Evolutionary conservation across 2,797 vertebrate genomes (phyloP).

Genomic region (Amblyraja radiata): DNA sequence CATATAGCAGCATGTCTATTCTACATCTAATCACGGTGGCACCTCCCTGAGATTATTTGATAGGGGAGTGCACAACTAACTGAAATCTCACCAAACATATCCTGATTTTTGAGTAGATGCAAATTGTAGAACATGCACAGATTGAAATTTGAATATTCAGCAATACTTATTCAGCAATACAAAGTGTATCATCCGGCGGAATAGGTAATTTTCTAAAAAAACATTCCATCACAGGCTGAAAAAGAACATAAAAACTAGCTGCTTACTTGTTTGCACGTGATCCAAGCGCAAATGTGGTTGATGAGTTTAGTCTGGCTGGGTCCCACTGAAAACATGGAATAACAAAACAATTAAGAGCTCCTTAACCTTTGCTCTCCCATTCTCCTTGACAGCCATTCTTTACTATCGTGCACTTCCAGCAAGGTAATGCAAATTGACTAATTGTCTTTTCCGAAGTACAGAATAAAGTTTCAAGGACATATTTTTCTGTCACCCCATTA

Average conservation of each 20-base stretch:
- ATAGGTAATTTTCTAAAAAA: not conserved
- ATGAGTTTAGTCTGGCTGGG: slow-evolving; percentile 76
- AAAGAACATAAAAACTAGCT: not conserved
- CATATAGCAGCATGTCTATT: not conserved
- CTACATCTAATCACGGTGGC: not conserved
- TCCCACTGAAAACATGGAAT: slow-evolving; percentile 73
- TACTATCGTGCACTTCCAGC: not conserved
- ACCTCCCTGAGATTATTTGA: not conserved
- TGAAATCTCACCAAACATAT: not conserved
- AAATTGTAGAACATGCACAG: not conserved
- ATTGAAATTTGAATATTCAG: not conserved
- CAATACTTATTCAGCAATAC: not conserved
- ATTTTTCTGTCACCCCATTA: too few relatives aligned
- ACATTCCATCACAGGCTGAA: slow-evolving; percentile 9
- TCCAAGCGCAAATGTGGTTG: slow-evolving; percentile 85
- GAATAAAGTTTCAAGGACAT: not conserved
- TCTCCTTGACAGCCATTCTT: not conserved
- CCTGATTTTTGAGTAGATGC: not conserved
- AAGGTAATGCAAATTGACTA: not conserved
- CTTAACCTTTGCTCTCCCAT: too few relatives aligned
- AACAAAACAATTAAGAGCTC: not conserved
- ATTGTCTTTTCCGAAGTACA: not conserved
- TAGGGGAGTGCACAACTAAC: not conserved
- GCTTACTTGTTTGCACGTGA: slow-evolving; percentile 96
- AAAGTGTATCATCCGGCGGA: slow-evolving; percentile 40